Evolutionary conservation across 2,888 invertebrate species (phyloP).

Genomic region (Galerucella pusilla): DNA sequence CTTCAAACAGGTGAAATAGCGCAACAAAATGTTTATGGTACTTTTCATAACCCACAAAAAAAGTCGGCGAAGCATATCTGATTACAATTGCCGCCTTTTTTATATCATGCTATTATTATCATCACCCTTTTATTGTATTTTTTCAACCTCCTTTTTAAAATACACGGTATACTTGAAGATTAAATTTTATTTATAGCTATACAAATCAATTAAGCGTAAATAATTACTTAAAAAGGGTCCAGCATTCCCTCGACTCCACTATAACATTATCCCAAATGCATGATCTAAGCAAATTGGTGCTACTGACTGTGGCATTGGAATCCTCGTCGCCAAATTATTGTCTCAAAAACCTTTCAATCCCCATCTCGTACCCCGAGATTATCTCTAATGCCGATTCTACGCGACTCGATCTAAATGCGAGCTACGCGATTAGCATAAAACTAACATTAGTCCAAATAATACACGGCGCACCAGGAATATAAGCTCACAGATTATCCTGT

Average conservation of each 20-base stretch:
- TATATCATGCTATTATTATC: too few relatives aligned
- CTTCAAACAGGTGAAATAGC: too few relatives aligned
- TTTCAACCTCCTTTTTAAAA: too few relatives aligned
- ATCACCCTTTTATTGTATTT: too few relatives aligned
- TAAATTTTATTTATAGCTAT: too few relatives aligned
- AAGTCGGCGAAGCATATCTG: too few relatives aligned
- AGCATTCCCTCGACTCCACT: neutral
- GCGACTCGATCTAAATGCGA: constrained; percentile 54
- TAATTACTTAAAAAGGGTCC: constrained; percentile 1
- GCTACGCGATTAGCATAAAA: constrained; percentile 58
- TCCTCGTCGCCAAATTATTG: constrained; percentile 16
- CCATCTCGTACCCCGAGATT: constrained; percentile 54
- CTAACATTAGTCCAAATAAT: constrained; percentile 55
- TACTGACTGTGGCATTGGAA: constrained; percentile 7
- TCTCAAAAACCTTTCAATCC: constrained; percentile 48
- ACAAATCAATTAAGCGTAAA: neutral
- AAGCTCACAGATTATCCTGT: constrained; percentile 7
- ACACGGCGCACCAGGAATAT: constrained; percentile 16
- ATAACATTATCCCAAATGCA: constrained; percentile 5
- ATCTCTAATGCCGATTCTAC: constrained; percentile 54
- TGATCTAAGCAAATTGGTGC: constrained; percentile 16
- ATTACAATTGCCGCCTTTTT: too few relatives aligned
- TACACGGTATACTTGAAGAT: too few relatives aligned
- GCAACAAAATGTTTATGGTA: too few relatives aligned
- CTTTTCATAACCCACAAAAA: too few relatives aligned